Evolutionary conservation across 2,797 vertebrate genomes (phyloP).

Genomic region (Stomatorhinus walkeri): DNA sequence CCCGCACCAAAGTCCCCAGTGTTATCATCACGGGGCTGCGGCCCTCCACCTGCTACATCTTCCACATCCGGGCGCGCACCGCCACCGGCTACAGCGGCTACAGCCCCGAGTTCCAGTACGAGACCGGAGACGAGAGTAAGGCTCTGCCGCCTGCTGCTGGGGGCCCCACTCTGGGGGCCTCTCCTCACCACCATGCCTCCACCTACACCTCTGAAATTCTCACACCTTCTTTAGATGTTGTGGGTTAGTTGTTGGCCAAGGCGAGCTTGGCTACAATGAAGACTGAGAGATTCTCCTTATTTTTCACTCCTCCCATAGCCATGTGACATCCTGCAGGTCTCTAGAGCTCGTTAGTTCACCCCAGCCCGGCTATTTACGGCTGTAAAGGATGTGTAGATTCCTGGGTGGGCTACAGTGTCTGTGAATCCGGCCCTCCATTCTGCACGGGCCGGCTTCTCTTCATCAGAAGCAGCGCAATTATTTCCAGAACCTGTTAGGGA

Average conservation of each 20-base stretch:
- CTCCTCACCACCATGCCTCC: neutral
- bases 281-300: neutral
- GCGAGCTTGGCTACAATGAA: neutral
- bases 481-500: constrained; percentile 38
- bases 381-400: constrained; percentile 34
- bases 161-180: neutral
- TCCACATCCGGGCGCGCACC: constrained; percentile 81
- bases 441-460: constrained; percentile 28
- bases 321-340: neutral
- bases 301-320: neutral
- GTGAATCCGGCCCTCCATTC: neutral
- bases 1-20: constrained; percentile 83
- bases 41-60: constrained; percentile 86
- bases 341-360: constrained; percentile 28
- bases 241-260: neutral
- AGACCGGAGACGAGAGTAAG: constrained; percentile 87
- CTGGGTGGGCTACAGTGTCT: constrained; percentile 24
- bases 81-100: constrained; percentile 83
- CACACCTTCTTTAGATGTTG: neutral
- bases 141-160: neutral
- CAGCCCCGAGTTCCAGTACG: constrained; percentile 84
- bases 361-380: constrained; percentile 39
- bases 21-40: constrained; percentile 88
- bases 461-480: constrained; percentile 40
- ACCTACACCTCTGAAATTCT: neutral